Base-by-base conservation (phyloP, 2,888 invertebrate genomes). In the Drosophila paracracens region DNA sequence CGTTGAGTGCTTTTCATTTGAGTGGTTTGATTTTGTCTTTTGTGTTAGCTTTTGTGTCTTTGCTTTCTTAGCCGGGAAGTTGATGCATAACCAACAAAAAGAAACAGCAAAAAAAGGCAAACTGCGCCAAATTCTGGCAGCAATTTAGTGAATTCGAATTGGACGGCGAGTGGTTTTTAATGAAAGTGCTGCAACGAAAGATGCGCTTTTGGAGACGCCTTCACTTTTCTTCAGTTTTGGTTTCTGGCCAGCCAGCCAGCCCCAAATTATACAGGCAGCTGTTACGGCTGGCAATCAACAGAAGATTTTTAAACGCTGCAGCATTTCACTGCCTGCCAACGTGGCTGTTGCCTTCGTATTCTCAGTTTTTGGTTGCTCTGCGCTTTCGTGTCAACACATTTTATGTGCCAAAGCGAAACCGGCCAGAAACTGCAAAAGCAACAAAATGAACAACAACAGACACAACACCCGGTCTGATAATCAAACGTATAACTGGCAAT, bases 371-470 rank as follows among this genome's bases (percentile, higher is more conserved):
- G 79, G 68, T 61, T 53, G 54, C 43, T 64, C 50, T 46, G 70
- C 60, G 74, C 74, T 82, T 82, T 86, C 86, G 78, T 86, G 86
- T 84, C 85, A 86, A 86, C 85, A 86, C 77, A 72, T 82, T 81
- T 87, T 73, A 84, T 82, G 58, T 82, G 79, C 57, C 70, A 76
- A 76, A 57, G 63, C 57, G 54, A 71, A 72, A 69, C 62, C 65
- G 65, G 61, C 64, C 62, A 38, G 52, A 43, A 56, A 40, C 25
- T 46, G 46, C 54, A 67, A 35, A 67, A 52, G 59, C 36, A 38
- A 36, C 74, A 52, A 13, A 29, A 43, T 27, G 7, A 46, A 16
- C 25, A 40, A 38, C 40, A 40, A 50, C 25, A 16, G 25, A 46
- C 36, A 70, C 38, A 50, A 60, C 64, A 58, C 59, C 63, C 52